These are phyloP conservation scores for Lamellibrachia luymesi DNA, from an alignment of 1,140 invertebrate species.

Conservation along the genomic window DNA sequence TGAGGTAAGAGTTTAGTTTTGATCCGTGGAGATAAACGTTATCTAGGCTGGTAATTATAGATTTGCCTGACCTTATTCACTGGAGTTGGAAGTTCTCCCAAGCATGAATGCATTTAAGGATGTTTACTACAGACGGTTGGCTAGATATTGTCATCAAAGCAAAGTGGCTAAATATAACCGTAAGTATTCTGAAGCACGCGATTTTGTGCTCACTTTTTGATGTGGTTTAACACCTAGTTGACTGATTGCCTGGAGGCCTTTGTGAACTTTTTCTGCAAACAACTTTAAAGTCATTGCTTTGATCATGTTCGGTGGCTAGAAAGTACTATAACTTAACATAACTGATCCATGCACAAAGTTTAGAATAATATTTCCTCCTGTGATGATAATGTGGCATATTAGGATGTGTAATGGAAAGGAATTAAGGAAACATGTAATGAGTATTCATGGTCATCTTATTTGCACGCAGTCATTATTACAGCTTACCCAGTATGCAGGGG, in stretches of 20 bases:
- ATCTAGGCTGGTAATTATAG: background rate
- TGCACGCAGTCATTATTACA: background rate
- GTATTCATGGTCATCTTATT: background rate
- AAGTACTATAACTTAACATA: background rate
- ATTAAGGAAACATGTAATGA: background rate
- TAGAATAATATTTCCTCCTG: background rate
- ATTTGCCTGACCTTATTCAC: background rate
- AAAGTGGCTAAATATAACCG: too few species aligned
- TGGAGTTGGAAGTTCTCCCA: background rate
- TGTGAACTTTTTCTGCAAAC: background rate
- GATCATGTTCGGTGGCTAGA: background rate
- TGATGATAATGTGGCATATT: background rate
- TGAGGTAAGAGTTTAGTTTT: background rate
- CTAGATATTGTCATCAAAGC: background rate
- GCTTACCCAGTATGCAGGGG: background rate
- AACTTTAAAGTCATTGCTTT: background rate
- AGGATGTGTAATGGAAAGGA: background rate
- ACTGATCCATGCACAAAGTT: background rate
- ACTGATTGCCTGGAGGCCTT: background rate
- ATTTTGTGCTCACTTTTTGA: background rate
- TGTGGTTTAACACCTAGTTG: background rate
- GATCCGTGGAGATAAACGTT: background rate
- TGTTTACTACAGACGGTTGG: background rate
- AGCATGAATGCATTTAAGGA: background rate
- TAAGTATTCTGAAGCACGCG: background rate